Evolutionary conservation across 2,797 vertebrate genomes (phyloP), one percentile per base, ranked within the genome.

Genomic region (Nyctalus aviator): DNA sequence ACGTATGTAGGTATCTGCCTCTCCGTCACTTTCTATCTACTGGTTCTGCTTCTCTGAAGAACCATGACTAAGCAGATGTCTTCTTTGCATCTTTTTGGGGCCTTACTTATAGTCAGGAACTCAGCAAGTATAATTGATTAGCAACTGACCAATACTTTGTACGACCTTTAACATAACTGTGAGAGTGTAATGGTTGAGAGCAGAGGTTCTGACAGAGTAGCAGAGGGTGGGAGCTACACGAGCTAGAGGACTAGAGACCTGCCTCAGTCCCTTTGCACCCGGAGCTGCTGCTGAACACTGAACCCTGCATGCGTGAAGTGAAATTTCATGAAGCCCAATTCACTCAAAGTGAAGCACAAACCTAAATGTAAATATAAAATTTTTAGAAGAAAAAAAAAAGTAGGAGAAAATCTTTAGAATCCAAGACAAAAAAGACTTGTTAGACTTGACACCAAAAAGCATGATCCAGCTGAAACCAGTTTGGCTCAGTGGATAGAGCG

Each of bases 31-130:
- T 6, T 13, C 46, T 77, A 14, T 21, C 68, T 76, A 10, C 69
- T 48, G 72, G 46, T n/a, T 93, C 46, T 93, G 17, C 75, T 76
- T 83, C 50, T 57, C 59, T 37, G 37, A 62, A 76, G 59, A 59
- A 57, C 14, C n/a, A 57, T 8, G 25, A 37, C 53, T 73, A 46
- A 75, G 17, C 46, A 82, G 14, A 21, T 30, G 13, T 41, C 21
- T 44, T 68, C 15, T 75, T 69, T 48, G 41, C 41, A 73, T 44
- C 37, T 46, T 59, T 87, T 72, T 66, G n/a, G 17, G 25, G 20
- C 8, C 35, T 79, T 84, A 20, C 59, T 62, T 44, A 12, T 35
- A 48, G 62, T n/a, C 41, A 84, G 69, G 46, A 88, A 73, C 53
- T 90, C 62, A 37, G 30, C 20, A 18, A 75, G 20, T 75, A 1